Evolutionary conservation across 2,113 vertebrate species (phyloP).

Genomic region (Neopipo cinnamomea): DNA sequence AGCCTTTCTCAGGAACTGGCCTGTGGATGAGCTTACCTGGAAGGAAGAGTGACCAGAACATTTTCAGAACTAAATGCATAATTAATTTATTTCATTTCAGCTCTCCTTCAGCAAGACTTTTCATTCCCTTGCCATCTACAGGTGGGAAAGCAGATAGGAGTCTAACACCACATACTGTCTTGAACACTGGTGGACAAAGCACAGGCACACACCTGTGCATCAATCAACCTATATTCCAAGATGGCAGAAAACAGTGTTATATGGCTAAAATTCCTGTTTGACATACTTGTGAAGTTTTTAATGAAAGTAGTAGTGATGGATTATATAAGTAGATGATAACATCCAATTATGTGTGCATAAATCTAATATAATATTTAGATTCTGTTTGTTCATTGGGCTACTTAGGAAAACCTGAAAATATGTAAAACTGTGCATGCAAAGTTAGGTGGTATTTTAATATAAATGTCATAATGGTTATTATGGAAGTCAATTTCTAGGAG

Average conservation of each 20-base stretch:
- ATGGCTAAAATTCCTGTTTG: background rate
- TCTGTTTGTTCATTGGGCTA: background rate
- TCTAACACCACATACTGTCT: accelerated
- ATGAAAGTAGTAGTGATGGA: background rate
- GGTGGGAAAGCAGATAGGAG: background rate
- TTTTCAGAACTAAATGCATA: background rate
- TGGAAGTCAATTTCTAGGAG: background rate
- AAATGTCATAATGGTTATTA: background rate
- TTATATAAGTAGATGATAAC: background rate
- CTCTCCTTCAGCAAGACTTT: background rate
- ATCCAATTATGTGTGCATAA: background rate
- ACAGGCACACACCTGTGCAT: background rate
- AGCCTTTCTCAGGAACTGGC: background rate
- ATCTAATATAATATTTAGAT: background rate
- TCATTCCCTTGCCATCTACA: background rate
- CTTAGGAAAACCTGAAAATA: background rate
- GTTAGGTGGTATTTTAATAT: background rate
- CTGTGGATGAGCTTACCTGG: background rate
- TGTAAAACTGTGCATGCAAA: background rate
- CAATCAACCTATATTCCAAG: background rate
- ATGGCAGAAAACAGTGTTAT: background rate
- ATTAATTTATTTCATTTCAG: background rate
- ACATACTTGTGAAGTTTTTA: background rate
- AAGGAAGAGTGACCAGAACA: background rate
- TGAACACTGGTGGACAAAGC: background rate